Conservation (phyloP, 2,797 vertebrate genomes). For the Phyllotis vaccarum region DNA sequence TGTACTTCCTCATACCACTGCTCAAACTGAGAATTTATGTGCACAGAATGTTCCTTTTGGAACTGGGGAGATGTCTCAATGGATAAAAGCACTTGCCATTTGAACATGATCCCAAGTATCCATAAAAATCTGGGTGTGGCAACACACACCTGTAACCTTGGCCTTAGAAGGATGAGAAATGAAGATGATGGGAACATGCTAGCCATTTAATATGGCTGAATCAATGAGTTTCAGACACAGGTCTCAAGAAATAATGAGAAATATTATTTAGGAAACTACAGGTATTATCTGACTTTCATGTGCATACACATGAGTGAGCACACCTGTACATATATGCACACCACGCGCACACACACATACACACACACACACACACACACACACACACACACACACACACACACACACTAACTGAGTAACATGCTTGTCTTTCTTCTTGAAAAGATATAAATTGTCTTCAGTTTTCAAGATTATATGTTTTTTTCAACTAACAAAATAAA, state of each 20-base stretch:
- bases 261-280: neutral
- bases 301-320: neutral
- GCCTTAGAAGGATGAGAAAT: neutral
- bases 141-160: neutral
- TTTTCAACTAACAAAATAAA: constrained; percentile 1
- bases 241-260: neutral
- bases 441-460: neutral
- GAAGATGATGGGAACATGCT: no score
- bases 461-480: constrained; percentile 39
- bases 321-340: neutral
- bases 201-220: neutral
- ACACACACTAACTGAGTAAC: neutral
- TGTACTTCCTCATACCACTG: neutral
- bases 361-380: neutral
- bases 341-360: neutral
- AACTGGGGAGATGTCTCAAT: neutral
- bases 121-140: neutral
- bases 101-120: neutral
- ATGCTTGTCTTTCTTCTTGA: neutral
- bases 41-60: neutral
- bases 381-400: neutral
- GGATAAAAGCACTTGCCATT: neutral
- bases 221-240: neutral
- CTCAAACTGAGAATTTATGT: neutral
- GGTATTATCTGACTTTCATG: neutral